These are phyloP conservation scores for Andrena bicolor DNA, from an alignment of 2,888 invertebrate species.

Conservation along the genomic window DNA sequence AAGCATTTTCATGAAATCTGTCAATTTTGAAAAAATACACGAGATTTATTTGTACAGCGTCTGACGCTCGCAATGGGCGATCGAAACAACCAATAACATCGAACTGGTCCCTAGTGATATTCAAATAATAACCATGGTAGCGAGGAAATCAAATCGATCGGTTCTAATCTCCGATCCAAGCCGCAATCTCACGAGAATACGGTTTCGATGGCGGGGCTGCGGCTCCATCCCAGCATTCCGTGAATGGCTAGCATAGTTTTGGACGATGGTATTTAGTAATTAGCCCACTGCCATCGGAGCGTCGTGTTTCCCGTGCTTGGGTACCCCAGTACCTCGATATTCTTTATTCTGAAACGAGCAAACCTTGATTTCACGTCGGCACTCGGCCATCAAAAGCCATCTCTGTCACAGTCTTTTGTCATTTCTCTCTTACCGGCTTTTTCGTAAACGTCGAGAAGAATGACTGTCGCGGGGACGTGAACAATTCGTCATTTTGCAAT, in stretches of 20 bases:
- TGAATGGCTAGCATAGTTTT: conserved; percentile 66
- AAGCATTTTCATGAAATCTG: too few relatives aligned
- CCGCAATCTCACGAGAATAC: conserved; percentile 69
- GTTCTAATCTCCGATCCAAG: conserved; percentile 57
- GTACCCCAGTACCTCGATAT: conserved; percentile 13
- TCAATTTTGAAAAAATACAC: too few relatives aligned
- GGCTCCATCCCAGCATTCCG: conserved; percentile 66
- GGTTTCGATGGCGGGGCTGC: conserved; percentile 60
- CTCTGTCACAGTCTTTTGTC: background rate
- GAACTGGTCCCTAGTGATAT: conserved; percentile 18
- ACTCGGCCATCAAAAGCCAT: background rate
- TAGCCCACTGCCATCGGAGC: conserved; percentile 62
- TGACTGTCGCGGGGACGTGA: background rate
- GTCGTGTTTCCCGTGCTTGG: conserved; percentile 37
- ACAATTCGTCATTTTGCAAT: too few relatives aligned
- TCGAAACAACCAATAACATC: conserved; percentile 23
- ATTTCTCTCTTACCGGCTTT: background rate
- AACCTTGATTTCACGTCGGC: background rate
- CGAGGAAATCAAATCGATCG: conserved; percentile 57
- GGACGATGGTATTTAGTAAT: conserved; percentile 74
- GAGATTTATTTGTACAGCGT: background rate
- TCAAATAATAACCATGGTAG: conserved; percentile 32
- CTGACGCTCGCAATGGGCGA: background rate
- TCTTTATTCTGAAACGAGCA: background rate
- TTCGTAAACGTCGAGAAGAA: background rate